Base-by-base conservation (phyloP, 2,888 invertebrate genomes). In the Andrena camellia region DNA sequence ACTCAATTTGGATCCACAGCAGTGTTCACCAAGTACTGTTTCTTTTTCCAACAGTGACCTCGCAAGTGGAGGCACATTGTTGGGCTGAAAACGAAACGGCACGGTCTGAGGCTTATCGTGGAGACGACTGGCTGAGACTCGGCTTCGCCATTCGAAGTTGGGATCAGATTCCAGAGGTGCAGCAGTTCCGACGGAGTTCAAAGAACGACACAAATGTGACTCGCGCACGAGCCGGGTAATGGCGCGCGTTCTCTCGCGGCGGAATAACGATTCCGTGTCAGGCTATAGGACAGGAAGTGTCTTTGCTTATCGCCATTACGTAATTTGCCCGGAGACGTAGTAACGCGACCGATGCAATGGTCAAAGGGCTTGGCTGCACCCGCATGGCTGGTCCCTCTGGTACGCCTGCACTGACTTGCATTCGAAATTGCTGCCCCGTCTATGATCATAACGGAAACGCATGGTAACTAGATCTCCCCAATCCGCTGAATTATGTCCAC, bases 301-400 rank as follows among this genome's bases (percentile, higher is more conserved):
- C 83, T 71, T 68, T 68, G 71, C 79, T 83, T 79, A 83, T 79
- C 75, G 10, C 59, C 69, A 64, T 82, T 78, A 60, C 31, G 64
- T 64, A 83, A 78, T 81, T 83, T 77, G 48, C 7, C 29, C 13
- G 50, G 67, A 59, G 42, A 68, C 26, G 57, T 20, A 52, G 59
- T 23, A 81, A 77, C 57, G 62, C 48, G n/a, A 26, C 29, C 10
- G 17, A 17, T 13, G 59, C 31, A 59, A 60, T 50, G 81, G 77
- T 72, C 83, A 83, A 81, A 81, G 82, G 71, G n/a, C 42, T 23
- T 23, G 29, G 60, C 64, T 29, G 48, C 23, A 23, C 42, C 68
- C 31, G 20, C 48, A 29, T 17, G 26, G 7, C n/a, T 7, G 3
- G 71, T 72, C 77, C 83, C 82, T 29, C 6, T 1, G 82, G 77